Base-by-base conservation (phyloP, 2,888 invertebrate species). In the Cerastis leucographa region DNA sequence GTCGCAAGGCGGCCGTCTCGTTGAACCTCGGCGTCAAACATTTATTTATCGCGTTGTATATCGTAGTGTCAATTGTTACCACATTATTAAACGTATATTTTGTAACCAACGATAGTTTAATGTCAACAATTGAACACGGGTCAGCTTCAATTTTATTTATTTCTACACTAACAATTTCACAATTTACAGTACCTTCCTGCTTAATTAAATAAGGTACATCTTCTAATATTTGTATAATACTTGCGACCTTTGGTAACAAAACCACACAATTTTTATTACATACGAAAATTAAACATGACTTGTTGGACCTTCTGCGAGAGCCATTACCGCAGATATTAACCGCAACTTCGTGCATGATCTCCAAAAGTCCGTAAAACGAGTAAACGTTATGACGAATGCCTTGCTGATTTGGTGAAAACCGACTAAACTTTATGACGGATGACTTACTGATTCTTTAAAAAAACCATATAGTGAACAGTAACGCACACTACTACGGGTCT, bases 251-350 rank as follows among this genome's bases (percentile, higher is more conserved):
- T 56, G 22, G 61, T 75, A 79, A 70, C 59, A 49, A 76, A 76
- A 79, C 81, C 79, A 71, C 81, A 75, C 56, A n/a, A 77, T 86
- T 74, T 75, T 84, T 76, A 81, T 86, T 79, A 75, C 62, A 73
- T 44, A 73, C 67, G 73, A 68, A 86, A 82, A 81, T 82, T 84
- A 74, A 86, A 86, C 85, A 82, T 80, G 81, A 74, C 81, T 82
- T 80, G 76, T 84, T 69, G 61, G 85, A 71, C 85, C 76, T 84
- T 86, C 73, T 69, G 68, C 71, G 65, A 69, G 80, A 62, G 61
- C 75, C 76, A 72, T 79, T 73, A 81, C 78, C 78, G 71, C 84
- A 68, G 65, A 70, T 81, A 71, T 49, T 76, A 61, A 86, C 79
- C 79, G 65, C 74, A 81, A 74, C 54, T 49, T 40, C 51, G 64